Evolutionary conservation across 2,113 vertebrate genomes (phyloP).

Genomic region (Pyxicephalus adspersus): DNA sequence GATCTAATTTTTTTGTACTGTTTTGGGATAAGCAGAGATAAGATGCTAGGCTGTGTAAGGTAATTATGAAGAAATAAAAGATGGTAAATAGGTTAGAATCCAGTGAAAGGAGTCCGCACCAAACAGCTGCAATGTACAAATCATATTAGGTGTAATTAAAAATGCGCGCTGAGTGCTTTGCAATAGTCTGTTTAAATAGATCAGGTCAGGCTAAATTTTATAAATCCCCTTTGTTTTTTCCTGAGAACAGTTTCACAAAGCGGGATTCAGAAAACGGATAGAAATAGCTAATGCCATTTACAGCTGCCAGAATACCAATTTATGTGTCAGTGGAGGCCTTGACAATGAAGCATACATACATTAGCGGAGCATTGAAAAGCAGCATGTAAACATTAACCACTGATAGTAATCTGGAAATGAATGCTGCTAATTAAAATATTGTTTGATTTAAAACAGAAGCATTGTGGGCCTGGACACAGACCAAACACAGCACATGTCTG

Average conservation of each 20-base stretch:
- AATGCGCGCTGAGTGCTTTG: not conserved
- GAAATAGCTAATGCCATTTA: conserved; percentile 1
- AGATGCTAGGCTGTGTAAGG: not conserved
- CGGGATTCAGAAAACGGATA: not conserved
- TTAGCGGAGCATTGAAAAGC: too few species aligned
- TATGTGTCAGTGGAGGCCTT: not conserved
- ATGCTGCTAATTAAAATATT: too few species aligned
- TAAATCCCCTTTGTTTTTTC: not conserved
- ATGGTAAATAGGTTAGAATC: conserved; percentile 1
- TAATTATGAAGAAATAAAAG: conserved; percentile 10
- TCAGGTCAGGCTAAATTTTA: not conserved
- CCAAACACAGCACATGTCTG: too few species aligned
- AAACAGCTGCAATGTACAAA: conserved; percentile 11
- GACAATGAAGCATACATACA: not conserved
- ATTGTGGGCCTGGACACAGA: too few species aligned
- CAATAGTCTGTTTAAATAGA: not conserved
- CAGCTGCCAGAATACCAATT: conserved; percentile 2
- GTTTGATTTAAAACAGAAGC: too few species aligned
- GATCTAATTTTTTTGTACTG: conserved; percentile 8
- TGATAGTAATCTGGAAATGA: too few species aligned
- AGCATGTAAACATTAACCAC: too few species aligned
- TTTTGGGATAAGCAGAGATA: conserved; percentile 12
- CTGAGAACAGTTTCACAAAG: not conserved
- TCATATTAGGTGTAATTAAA: not conserved
- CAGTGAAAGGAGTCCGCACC: not conserved